Evolutionary conservation across 2,888 invertebrate species (phyloP), one percentile per base, ranked within the genome.

Genomic region (Drosophila putrida): DNA sequence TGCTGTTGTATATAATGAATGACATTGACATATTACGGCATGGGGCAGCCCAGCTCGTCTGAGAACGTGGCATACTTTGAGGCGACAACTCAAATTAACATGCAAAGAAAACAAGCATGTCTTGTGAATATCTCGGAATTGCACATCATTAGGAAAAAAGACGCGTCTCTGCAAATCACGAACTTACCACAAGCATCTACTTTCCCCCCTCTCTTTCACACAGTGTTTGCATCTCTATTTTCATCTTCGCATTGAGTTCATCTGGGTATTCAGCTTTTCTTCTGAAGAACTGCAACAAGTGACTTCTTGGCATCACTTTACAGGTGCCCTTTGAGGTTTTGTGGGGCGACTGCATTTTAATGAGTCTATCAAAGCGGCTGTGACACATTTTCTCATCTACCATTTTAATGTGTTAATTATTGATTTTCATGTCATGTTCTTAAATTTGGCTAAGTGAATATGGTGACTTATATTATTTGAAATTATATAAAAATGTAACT

Each of bases 1-100:
- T 77, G 81, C 70, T n/a, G n/a, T n/a, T n/a, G n/a, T n/a, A n/a
- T n/a, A 68, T 75, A 77, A 83, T 83, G 87, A 69, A 80, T 88
- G 89, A 88, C 82, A 86, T 88, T 83, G 82, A 83, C 89, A 88
- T 72, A 80, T 74, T 66, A 15, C 39, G 6, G 15, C 49, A 9
- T n/a, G 11, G 11, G 39, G n/a, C n/a, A n/a, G n/a, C n/a, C n/a
- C 58, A 44, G 53, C 36, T n/a, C 13, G 68, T 49, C 54, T 54
- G 62, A 44, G 51, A 55, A 65, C 63, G 38, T 50, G 86, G 67
- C 88, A 82, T 46, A 73, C 65, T 74, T 67, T 65, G 57, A 36
- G 65, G 62, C 67, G 69, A 28, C 62, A 57, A 13, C 49, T 44
- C 35, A 6, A 15, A 47, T 38, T 20, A 36, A 49, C 27, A 36